These are phyloP conservation scores for Desmophyllum pertusum DNA, from an alignment of 92 coral and sea anemone genomes.

Conservation along the genomic window DNA sequence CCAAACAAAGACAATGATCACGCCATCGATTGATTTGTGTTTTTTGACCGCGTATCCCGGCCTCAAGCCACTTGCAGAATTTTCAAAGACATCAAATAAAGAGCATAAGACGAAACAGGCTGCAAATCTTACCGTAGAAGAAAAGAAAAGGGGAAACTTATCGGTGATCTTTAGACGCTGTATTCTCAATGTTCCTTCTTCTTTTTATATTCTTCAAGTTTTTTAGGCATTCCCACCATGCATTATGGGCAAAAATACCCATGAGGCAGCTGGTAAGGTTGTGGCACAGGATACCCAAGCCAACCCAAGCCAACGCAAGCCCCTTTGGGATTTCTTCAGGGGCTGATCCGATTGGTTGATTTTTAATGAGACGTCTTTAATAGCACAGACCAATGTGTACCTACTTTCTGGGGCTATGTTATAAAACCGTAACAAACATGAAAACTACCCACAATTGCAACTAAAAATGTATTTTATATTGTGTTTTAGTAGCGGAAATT, in stretches of 20 bases:
- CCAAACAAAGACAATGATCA: constrained; percentile 48
- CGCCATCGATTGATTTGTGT: constrained; percentile 19
- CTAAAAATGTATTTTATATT: too few relatives aligned
- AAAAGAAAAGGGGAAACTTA: constrained; percentile 17
- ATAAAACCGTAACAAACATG: too few relatives aligned
- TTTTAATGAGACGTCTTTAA: too few relatives aligned
- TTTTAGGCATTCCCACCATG: constrained; percentile 19
- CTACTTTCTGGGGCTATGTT: too few relatives aligned
- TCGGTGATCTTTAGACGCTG: constrained; percentile 20
- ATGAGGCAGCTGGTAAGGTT: too few relatives aligned
- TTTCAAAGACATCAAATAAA: neutral
- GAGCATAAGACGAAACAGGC: neutral
- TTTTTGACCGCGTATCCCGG: neutral
- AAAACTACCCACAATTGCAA: too few relatives aligned
- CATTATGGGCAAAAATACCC: constrained; percentile 13
- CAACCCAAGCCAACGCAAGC: too few relatives aligned
- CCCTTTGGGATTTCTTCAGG: too few relatives aligned
- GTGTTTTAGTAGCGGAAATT: too few relatives aligned
- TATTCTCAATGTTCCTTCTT: constrained; percentile 19
- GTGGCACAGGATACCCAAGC: too few relatives aligned
- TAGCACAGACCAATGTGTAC: too few relatives aligned
- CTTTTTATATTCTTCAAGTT: constrained; percentile 12
- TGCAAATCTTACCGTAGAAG: constrained; percentile 12
- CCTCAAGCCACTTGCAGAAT: neutral
- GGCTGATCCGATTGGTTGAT: too few relatives aligned